Conservation (phyloP, 2,113 vertebrate genomes). For the Amazona vittata region DNA sequence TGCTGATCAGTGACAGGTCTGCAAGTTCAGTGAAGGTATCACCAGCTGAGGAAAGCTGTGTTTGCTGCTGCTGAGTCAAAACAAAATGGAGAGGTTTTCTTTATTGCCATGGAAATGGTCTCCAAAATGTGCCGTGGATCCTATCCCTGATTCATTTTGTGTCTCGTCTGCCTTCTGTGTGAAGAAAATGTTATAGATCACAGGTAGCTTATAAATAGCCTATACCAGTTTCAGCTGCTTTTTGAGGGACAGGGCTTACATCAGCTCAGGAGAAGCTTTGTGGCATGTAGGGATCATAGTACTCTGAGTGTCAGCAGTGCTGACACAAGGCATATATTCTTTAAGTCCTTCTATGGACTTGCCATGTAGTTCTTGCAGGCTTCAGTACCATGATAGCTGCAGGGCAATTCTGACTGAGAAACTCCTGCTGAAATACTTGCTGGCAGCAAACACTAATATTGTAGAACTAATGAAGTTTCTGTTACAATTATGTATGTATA, state of each 20-base stretch:
- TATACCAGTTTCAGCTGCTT: neutral
- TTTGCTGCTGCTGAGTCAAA: neutral
- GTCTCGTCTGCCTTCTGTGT: neutral
- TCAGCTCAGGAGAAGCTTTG: neutral
- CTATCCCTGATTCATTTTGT: neutral
- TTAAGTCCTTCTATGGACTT: neutral
- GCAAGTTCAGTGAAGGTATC: neutral
- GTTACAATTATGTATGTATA: neutral
- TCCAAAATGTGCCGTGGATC: neutral
- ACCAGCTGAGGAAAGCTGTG: neutral
- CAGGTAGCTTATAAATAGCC: neutral
- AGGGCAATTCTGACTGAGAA: neutral
- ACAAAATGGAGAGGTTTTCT: neutral
- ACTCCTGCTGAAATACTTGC: neutral
- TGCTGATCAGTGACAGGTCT: conserved; percentile 17
- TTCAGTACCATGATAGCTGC: neutral
- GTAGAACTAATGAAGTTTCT: neutral
- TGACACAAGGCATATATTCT: neutral
- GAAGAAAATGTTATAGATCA: neutral
- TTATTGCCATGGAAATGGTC: neutral
- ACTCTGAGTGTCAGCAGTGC: neutral
- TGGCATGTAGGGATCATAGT: neutral
- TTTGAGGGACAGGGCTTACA: neutral
- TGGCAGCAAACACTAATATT: neutral
- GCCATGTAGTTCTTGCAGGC: neutral